phyloP scores from a whole-genome alignment of 2,888 invertebrate genomes.

The Plutella xylostella region DNA sequence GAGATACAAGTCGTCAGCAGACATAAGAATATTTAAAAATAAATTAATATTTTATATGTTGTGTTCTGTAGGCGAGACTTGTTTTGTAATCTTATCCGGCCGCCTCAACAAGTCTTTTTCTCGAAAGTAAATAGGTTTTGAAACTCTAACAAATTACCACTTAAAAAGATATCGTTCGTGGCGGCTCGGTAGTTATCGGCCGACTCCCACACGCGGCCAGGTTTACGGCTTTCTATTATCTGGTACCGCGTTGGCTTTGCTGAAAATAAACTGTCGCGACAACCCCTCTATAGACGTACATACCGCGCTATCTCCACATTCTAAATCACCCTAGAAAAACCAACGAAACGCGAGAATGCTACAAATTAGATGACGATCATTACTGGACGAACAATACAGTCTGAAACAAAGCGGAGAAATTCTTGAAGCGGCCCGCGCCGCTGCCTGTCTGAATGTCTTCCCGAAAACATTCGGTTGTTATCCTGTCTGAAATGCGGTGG shows the following conservation, averaged over 20 bases:
- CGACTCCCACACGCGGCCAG: slow-evolving; percentile 45
- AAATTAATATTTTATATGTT: too few relatives aligned
- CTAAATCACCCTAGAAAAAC: neutral
- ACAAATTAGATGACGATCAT: neutral
- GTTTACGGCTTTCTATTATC: slow-evolving; percentile 54
- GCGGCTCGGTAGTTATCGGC: slow-evolving; percentile 40
- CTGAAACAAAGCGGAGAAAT: neutral
- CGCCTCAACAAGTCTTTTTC: slow-evolving; percentile 22
- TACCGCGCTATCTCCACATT: neutral
- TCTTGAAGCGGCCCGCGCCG: neutral
- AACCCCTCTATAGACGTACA: neutral
- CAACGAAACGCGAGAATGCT: too few relatives aligned
- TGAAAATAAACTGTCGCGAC: slow-evolving; percentile 46
- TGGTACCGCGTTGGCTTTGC: slow-evolving; percentile 43
- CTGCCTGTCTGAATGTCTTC: slow-evolving; percentile 20
- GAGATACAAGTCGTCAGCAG: too few relatives aligned
- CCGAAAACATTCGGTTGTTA: slow-evolving; percentile 55
- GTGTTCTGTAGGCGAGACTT: too few relatives aligned
- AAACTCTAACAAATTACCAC: slow-evolving; percentile 55
- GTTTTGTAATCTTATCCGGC: too few relatives aligned
- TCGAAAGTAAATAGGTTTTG: slow-evolving; percentile 33
- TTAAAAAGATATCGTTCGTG: slow-evolving; percentile 43
- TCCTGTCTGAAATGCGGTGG: slow-evolving; percentile 49
- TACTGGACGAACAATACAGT: neutral
- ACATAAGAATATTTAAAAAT: too few relatives aligned